Percentiles rank a stretch among this genome's conserved stretches.
phyloP scores from a whole-genome alignment of 2,888 invertebrate genomes.

The Mesopsocus fuscifrons region DNA sequence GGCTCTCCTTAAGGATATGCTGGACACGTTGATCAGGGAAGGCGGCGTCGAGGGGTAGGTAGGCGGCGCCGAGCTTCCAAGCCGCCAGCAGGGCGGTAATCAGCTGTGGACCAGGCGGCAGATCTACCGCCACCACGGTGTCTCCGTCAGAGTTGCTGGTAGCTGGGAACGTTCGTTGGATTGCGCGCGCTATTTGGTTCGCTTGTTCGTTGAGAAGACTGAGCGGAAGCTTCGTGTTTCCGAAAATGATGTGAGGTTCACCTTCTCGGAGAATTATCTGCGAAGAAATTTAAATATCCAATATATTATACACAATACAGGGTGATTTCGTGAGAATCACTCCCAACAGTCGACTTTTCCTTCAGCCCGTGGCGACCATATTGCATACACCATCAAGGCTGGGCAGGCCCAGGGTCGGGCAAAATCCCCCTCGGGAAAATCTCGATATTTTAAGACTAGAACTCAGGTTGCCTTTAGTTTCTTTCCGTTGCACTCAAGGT shows the following conservation, averaged over 20 bases:
- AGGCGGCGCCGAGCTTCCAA: conserved; percentile 68
- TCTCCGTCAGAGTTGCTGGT: conserved; percentile 39
- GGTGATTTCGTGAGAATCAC: too few species aligned
- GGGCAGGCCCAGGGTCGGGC: too few species aligned
- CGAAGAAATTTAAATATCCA: conserved; percentile 22
- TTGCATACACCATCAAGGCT: too few species aligned
- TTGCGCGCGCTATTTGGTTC: conserved; percentile 10
- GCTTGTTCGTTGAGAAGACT: neutral
- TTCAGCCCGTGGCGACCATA: too few species aligned
- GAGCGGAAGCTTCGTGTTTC: neutral
- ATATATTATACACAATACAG: too few species aligned
- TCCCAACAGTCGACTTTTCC: too few species aligned
- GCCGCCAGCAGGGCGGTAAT: conserved; percentile 48
- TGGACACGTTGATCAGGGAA: conserved; percentile 51
- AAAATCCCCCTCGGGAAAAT: too few species aligned
- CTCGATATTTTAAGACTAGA: too few species aligned
- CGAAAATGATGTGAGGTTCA: neutral
- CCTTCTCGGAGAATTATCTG: conserved; percentile 15
- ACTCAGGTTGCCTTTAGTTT: too few species aligned
- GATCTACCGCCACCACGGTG: conserved; percentile 55
- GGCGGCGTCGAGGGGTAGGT: conserved; percentile 58
- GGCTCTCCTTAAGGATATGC: conserved; percentile 55
- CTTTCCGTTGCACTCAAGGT: too few species aligned
- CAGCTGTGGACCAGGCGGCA: conserved; percentile 52
- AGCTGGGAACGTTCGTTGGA: conserved; percentile 9